Evolutionary conservation across 2,113 vertebrate species (phyloP).

Genomic region (Bambusicola thoracicus): DNA sequence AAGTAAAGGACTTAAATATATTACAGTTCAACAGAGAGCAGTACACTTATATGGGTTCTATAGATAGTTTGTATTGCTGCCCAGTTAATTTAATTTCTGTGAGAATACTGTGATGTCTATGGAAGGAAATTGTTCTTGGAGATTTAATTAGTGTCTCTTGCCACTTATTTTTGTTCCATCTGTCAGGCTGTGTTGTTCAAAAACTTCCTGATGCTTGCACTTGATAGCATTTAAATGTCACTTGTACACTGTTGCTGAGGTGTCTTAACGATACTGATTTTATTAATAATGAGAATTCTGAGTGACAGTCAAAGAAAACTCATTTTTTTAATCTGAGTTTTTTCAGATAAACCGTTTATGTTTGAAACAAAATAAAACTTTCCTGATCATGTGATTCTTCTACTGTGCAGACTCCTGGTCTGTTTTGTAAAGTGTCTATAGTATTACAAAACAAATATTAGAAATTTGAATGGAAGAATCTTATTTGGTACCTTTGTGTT

Average conservation of each 20-base stretch:
- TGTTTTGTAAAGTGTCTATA: not conserved
- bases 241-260: not conserved
- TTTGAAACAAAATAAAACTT: not conserved
- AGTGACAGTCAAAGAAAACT: not conserved
- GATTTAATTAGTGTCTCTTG: not conserved
- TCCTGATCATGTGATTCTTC: not conserved
- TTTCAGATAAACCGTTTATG: not conserved
- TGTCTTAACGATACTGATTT: not conserved
- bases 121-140: not conserved
- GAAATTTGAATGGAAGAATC: not conserved
- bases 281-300: not conserved
- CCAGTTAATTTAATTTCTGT: not conserved
- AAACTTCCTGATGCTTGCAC: not conserved
- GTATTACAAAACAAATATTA: not conserved
- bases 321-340: not conserved
- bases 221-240: not conserved
- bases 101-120: not conserved
- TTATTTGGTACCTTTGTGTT: not conserved
- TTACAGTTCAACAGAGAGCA: not conserved
- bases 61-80: not conserved
- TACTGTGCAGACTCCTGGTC: no score
- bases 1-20: not conserved
- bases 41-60: not conserved
- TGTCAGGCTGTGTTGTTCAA: not conserved
- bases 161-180: not conserved